Evolutionary conservation across 2,113 vertebrate genomes (phyloP), one percentile per base, ranked within the genome.

Genomic region (Pedionomus torquatus): DNA sequence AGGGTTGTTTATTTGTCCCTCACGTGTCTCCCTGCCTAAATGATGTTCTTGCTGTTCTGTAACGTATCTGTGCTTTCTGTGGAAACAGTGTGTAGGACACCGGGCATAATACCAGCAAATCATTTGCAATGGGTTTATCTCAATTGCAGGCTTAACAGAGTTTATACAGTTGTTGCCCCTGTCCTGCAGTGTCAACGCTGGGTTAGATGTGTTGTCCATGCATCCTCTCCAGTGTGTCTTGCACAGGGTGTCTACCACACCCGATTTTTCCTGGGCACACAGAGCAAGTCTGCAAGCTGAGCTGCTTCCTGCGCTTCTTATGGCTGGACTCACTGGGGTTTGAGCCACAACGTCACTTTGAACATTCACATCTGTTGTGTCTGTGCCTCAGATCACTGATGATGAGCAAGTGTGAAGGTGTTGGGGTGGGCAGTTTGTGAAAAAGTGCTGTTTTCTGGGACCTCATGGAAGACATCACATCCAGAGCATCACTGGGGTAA

Each of bases 291-390:
- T 61, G 87, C 54, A 43, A 14, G 51, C 77, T 37, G 37, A 26
- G 8, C 21, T 86, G 54, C 28, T 49, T 54, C 26, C 65, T 58
- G 7, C 2, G 5, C 52, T 58, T 31, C 54, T 46, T 55, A 30
- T 13, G 18, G 63, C 63, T 46, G 57, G 64, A 10, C 10, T 68
- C 41, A 5, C 5, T 17, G n/a, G 51, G 11, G 2, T 26, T 46
- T 71, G 52, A 85, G 65, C 39, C 26, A 4, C 3, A 1, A 31
- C 33, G 2, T 48, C 24, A 18, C 60, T 65, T 68, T 61, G 52
- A 72, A 51, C 1, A 3, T n/a, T 79, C 0, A 0, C 6, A 9
- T 26, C 51, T 61, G 7, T 57, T 21, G 1, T 41, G 19, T 28
- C 64, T 4, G 1, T 55, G 19, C 55, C 61, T 51, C 46, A 43